Conservation (phyloP, 2,797 vertebrate species). For the Pangasius mekongensis region DNA sequence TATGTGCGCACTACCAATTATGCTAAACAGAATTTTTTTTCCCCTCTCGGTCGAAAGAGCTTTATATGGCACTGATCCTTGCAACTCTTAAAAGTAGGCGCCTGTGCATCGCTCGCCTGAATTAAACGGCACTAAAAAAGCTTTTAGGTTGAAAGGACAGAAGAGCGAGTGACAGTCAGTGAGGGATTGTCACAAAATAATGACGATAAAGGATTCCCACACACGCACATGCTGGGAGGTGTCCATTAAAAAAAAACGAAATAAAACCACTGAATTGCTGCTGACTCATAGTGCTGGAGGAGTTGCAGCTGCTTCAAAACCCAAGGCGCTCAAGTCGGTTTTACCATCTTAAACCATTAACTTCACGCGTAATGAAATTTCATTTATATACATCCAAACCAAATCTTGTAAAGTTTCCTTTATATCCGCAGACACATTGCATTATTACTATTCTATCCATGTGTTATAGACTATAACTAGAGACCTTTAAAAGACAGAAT, state of each 20-base stretch:
- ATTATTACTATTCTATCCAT: not conserved
- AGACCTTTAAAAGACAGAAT: not conserved
- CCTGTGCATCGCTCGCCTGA: not conserved
- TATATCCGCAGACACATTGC: not conserved
- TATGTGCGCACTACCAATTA: constrained; percentile 58
- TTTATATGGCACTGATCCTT: not conserved
- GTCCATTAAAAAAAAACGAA: not conserved
- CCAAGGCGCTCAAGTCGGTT: not conserved
- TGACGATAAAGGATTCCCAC: not conserved
- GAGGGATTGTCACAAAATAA: not conserved
- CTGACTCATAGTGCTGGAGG: not conserved
- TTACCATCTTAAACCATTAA: not conserved
- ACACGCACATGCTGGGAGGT: not conserved
- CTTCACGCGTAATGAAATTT: not conserved
- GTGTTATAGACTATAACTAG: not conserved
- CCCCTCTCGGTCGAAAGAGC: not conserved
- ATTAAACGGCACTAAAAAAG: constrained; percentile 11
- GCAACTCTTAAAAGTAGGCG: constrained; percentile 1
- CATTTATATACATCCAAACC: not conserved
- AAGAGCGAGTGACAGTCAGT: not conserved
- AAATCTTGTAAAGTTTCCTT: not conserved
- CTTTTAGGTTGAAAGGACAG: constrained; percentile 13
- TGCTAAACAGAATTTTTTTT: constrained; percentile 42
- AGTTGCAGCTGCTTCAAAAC: not conserved
- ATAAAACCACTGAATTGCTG: not conserved